Evolutionary conservation across 2,113 vertebrate species (phyloP).

Genomic region (Isurus oxyrinchus): DNA sequence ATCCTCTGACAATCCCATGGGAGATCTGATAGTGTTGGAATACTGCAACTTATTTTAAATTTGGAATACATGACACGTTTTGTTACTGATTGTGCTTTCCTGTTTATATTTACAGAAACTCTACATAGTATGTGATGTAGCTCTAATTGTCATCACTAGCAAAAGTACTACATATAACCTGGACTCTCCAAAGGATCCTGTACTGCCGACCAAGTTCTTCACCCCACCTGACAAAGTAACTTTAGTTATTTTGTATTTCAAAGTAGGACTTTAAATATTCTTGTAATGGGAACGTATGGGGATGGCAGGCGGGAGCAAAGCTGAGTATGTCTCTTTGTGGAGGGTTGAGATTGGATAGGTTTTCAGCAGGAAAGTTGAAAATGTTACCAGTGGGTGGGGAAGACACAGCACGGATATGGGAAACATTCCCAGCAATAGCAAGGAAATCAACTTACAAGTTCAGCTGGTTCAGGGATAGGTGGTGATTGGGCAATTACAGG

Average conservation of each 20-base stretch:
- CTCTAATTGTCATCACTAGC: constrained; percentile 92
- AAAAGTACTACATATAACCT: constrained; percentile 94
- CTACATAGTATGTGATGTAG: constrained; percentile 95
- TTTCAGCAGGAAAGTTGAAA: not conserved
- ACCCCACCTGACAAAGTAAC: constrained; percentile 87
- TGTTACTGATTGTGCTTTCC: constrained; percentile 33
- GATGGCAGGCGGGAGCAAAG: not conserved
- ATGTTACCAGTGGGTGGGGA: not conserved
- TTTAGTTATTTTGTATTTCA: not conserved
- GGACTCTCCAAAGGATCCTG: constrained; percentile 89
- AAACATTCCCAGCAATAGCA: not conserved
- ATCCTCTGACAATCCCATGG: not conserved
- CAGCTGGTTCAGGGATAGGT: not conserved
- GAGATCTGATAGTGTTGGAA: not conserved
- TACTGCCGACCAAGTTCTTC: constrained; percentile 89
- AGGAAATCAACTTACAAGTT: not conserved
- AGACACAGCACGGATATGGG: not conserved
- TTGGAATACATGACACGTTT: constrained; percentile 40
- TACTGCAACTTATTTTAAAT: not conserved
- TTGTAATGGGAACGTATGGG: constrained; percentile 13
- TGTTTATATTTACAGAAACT: constrained; percentile 70
- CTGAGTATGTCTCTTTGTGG: not conserved
- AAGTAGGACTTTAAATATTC: constrained; percentile 14
- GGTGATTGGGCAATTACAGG: not conserved
- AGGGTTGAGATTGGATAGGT: not conserved